phyloP scores from a whole-genome alignment of 2,888 invertebrate genomes.

The Lepidochrysops patricia region DNA sequence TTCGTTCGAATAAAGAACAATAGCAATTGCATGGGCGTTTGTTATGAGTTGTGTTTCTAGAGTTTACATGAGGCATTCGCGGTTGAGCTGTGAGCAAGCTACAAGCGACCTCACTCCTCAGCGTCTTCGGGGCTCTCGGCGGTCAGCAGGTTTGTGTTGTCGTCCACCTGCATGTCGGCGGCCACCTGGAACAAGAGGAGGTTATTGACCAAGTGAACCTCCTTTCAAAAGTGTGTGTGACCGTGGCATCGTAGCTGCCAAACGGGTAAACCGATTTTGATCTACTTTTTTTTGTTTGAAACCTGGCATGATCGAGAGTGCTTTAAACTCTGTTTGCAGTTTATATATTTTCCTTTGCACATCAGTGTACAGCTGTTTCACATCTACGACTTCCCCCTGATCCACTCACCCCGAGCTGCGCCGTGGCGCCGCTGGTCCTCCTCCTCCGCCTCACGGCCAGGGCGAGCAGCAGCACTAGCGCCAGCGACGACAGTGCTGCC shows the following conservation, averaged over 20 bases:
- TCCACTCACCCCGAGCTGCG: slow-evolving; percentile 56
- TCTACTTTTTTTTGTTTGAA: too few relatives aligned
- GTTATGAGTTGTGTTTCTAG: too few relatives aligned
- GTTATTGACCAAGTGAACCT: neutral
- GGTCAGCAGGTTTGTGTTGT: slow-evolving; percentile 64
- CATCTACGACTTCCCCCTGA: too few relatives aligned
- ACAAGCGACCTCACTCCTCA: slow-evolving; percentile 44
- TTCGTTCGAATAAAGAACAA: too few relatives aligned
- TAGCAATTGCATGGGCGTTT: too few relatives aligned
- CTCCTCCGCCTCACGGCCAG: slow-evolving; percentile 67
- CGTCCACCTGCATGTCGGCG: slow-evolving; percentile 60
- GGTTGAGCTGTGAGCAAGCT: slow-evolving; percentile 39
- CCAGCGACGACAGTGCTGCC: slow-evolving; percentile 66
- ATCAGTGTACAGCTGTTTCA: too few relatives aligned
- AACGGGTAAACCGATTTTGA: too few relatives aligned
- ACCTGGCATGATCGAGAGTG: too few relatives aligned
- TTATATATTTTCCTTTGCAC: too few relatives aligned
- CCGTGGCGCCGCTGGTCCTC: slow-evolving; percentile 43
- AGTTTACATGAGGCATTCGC: slow-evolving; percentile 42
- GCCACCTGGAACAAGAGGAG: slow-evolving; percentile 50
- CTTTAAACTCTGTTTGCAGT: too few relatives aligned
- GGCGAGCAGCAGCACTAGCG: slow-evolving; percentile 62
- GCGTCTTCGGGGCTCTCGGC: slow-evolving; percentile 64
- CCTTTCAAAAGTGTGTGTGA: too few relatives aligned
- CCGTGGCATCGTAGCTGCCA: too few relatives aligned